Base-by-base conservation (phyloP, 2,888 invertebrate species). In the Drosophila aldrichi region DNA sequence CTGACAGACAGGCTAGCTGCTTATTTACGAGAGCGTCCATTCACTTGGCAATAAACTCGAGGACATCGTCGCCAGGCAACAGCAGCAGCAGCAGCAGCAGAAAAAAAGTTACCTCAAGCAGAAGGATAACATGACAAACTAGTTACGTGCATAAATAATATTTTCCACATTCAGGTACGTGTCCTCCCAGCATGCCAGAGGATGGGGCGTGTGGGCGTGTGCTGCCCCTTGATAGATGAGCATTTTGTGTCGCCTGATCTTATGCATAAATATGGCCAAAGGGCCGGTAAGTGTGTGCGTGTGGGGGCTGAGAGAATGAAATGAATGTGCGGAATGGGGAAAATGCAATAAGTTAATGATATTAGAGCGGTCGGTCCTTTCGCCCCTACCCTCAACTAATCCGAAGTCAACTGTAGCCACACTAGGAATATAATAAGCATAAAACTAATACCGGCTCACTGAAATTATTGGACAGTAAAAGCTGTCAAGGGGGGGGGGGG, bases 291-390 rank as follows among this genome's bases (percentile, higher is more conserved):
- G 29, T 29, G 8, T 29, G 8, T 14, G 56, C 36, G 41, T 56
- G 66, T 14, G 32, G 3, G 49, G 32, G 22, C 16, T 38, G 36
- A n/a, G 64, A 61, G 64, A 61, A 55, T 36, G 58, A 51, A 56
- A 20, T 36, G 46, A 58, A 67, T 64, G 72, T 66, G 73, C 65
- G 68, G 59, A 68, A 49, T 49, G 32, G 74, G 70, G 83, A 76
- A 80, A 88, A 87, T 87, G 88, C 88, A 87, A 87, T 87, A 87
- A 86, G 85, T 86, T 87, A 87, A 88, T 87, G 86, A 83, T 81
- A 86, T 86, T 77, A 88, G 57, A 34, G 18, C 20, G 5, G 9
- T 20, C 22, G 25, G 6, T 5, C 18, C 8, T 3, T 0, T 7
- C 20, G 14, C 6, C 25, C 22, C 9, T 0, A 2, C 25, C 40